phyloP scores from a whole-genome alignment of 92 coral and sea anemone species.

The Nematostella vectensis region DNA sequence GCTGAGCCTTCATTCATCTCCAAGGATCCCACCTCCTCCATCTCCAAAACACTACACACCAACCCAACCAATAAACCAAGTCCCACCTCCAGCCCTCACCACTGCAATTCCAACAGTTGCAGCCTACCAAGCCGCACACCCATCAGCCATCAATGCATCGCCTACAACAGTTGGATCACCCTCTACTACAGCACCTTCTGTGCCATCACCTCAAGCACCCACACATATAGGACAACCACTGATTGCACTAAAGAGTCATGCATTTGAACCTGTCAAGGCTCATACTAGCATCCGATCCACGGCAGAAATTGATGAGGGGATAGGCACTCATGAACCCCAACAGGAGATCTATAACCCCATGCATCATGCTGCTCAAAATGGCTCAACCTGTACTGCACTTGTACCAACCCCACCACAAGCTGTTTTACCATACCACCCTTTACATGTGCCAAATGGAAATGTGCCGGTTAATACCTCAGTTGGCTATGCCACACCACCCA shows the following conservation, averaged over 20 bases:
- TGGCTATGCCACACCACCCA: conserved; percentile 37
- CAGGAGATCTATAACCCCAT: conserved; percentile 39
- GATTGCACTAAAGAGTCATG: conserved; percentile 55
- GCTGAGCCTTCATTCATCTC: conserved; percentile 12
- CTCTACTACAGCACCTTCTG: conserved; percentile 7
- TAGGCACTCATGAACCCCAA: conserved; percentile 38
- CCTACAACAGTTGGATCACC: conserved; percentile 10
- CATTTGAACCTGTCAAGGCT: conserved; percentile 71
- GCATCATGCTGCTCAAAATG: conserved; percentile 20
- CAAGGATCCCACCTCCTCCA: conserved; percentile 7
- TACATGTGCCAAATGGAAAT: background rate
- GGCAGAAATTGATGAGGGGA: conserved; percentile 57
- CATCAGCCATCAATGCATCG: too few relatives aligned
- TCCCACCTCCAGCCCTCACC: too few relatives aligned
- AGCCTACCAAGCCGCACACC: too few relatives aligned
- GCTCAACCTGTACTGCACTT: conserved; percentile 5
- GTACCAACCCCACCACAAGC: conserved; percentile 16
- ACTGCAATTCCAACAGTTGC: too few relatives aligned
- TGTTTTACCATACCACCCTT: background rate
- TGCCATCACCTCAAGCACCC: conserved; percentile 11
- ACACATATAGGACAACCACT: conserved; percentile 63
- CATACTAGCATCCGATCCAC: conserved; percentile 63
- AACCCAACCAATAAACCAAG: too few relatives aligned
- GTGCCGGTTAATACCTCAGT: conserved; percentile 1
- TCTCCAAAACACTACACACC: conserved; percentile 5